Conservation (phyloP, 1,140 invertebrate genomes). For the Camponotus pennsylvanicus region DNA sequence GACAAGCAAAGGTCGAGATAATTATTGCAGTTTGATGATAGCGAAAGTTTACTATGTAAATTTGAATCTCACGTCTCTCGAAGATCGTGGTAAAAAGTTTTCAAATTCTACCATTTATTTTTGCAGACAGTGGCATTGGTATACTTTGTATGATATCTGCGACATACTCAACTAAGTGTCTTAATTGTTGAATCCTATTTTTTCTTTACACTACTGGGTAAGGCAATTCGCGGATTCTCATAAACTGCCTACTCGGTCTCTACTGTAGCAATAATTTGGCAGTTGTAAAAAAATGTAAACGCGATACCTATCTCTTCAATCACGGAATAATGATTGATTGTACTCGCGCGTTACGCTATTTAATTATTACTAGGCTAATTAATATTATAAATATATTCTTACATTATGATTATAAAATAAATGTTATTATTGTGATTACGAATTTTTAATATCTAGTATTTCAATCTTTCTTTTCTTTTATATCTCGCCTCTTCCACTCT, state of each 20-base stretch:
- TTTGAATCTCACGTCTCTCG: slow-evolving; percentile 16
- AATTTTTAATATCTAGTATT: slow-evolving; percentile 48
- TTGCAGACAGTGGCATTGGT: slow-evolving; percentile 66
- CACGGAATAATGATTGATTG: slow-evolving; percentile 33
- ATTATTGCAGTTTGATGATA: background rate
- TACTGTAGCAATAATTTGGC: slow-evolving; percentile 70
- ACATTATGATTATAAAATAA: slow-evolving; percentile 79
- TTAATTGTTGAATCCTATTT: slow-evolving; percentile 77
- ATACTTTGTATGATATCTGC: slow-evolving; percentile 73
- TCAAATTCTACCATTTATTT: background rate
- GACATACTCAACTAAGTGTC: slow-evolving; percentile 79
- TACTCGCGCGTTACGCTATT: slow-evolving; percentile 60
- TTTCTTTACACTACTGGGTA: slow-evolving; percentile 54
- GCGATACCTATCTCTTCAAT: slow-evolving; percentile 47
- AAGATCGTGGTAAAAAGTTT: background rate
- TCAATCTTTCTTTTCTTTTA: background rate
- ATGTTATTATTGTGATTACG: slow-evolving; percentile 76
- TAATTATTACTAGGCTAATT: slow-evolving; percentile 65
- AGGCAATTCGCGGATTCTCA: slow-evolving; percentile 50
- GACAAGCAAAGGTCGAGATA: background rate
- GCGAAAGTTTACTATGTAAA: background rate
- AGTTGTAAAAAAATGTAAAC: slow-evolving; percentile 53
- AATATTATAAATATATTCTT: slow-evolving; percentile 81
- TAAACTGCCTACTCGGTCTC: slow-evolving; percentile 63
- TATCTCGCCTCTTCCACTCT: background rate